Conservation (phyloP, 30 jellyfish, hydroid and myxozoan species). For the Rhopilema esculentum region DNA sequence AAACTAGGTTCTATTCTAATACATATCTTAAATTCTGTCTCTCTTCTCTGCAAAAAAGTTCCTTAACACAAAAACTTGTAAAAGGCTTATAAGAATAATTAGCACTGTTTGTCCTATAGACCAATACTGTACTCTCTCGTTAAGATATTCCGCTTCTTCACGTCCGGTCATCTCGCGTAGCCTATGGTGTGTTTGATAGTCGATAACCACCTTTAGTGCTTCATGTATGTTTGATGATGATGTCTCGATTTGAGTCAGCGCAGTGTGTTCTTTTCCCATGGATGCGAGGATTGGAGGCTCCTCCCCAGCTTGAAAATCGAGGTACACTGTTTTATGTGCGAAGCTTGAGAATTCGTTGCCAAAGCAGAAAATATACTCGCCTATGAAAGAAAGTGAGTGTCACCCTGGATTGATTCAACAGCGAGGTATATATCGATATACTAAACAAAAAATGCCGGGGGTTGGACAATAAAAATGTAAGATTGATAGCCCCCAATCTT, state of each 20-base stretch:
- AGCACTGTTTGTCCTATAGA: slow-evolving; percentile 92
- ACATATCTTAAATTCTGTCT: slow-evolving; percentile 65
- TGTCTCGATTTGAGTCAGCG: slow-evolving; percentile 92
- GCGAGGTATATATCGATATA: not conserved
- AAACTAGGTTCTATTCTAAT: not conserved
- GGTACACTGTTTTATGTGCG: slow-evolving; percentile 91
- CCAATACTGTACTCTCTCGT: slow-evolving; percentile 98
- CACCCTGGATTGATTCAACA: not conserved
- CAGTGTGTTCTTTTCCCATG: slow-evolving; percentile 86
- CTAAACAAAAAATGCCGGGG: not conserved
- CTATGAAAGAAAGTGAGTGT: slow-evolving; percentile 41
- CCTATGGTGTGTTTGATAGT: slow-evolving; percentile 97
- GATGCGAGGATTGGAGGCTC: slow-evolving; percentile 79
- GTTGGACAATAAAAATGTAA: not conserved
- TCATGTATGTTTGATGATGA: slow-evolving; percentile 93
- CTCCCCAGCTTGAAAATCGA: slow-evolving; percentile 95
- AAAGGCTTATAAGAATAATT: slow-evolving; percentile 66
- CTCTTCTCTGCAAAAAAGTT: slow-evolving; percentile 95
- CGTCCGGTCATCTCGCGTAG: slow-evolving; percentile 94
- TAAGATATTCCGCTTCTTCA: slow-evolving; percentile 87
- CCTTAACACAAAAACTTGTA: slow-evolving; percentile 81
- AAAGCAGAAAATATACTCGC: slow-evolving; percentile 95
- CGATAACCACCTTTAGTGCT: slow-evolving; percentile 89
- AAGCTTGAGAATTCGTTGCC: slow-evolving; percentile 95
- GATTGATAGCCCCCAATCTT: too few relatives aligned